Evolutionary conservation across 92 coral and sea anemone species (phyloP).

Genomic region (Galaxea fascicularis): DNA sequence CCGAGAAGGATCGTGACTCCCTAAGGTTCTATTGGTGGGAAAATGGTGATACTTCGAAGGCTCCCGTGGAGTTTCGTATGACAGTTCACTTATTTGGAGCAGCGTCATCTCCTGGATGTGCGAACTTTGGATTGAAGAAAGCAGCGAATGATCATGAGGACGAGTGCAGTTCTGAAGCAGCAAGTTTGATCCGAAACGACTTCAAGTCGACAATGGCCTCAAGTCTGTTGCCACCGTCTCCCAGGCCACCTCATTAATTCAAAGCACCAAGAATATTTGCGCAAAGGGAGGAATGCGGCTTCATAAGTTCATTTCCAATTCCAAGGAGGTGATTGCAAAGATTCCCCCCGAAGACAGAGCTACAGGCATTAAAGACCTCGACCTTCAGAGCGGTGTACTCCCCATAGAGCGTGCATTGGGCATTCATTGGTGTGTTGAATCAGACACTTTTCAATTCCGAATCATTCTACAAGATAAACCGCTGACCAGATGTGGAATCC

Average conservation of each 20-base stretch:
- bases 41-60: slow-evolving; percentile 17
- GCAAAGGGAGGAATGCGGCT: slow-evolving; percentile 58
- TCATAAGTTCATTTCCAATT: slow-evolving; percentile 57
- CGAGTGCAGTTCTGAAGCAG: slow-evolving; percentile 45
- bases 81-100: slow-evolving; percentile 61
- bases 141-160: slow-evolving; percentile 33
- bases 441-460: slow-evolving; percentile 63
- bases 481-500: slow-evolving; percentile 60
- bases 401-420: slow-evolving; percentile 67
- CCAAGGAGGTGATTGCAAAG: slow-evolving; percentile 45
- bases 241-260: slow-evolving; percentile 36
- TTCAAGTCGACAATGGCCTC: slow-evolving; percentile 65
- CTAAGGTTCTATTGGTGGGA: slow-evolving; percentile 49
- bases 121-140: slow-evolving; percentile 50
- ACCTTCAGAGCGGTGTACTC: slow-evolving; percentile 28
- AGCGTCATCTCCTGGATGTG: slow-evolving; percentile 60
- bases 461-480: slow-evolving; percentile 59
- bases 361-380: slow-evolving; percentile 37
- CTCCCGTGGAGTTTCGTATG: slow-evolving; percentile 48
- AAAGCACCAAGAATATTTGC: slow-evolving; percentile 47
- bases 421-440: slow-evolving; percentile 61
- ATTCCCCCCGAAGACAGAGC: slow-evolving; percentile 43
- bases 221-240: slow-evolving; percentile 44
- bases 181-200: slow-evolving; percentile 32
- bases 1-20: slow-evolving; percentile 21